Conservation (phyloP, 2,888 invertebrate genomes). For the Agonopterix arenella region DNA sequence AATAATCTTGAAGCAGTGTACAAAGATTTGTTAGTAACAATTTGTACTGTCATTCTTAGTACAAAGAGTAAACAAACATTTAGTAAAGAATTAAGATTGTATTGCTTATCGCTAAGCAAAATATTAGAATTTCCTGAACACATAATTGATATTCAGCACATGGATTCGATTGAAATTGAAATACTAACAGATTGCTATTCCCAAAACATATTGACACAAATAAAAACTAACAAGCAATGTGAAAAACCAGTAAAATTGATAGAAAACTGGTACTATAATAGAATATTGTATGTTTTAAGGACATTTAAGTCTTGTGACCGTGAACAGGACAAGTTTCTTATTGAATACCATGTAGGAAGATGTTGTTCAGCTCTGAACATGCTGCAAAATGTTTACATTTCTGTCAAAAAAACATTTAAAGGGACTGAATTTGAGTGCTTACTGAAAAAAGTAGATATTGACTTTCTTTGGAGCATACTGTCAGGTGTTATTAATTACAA, state of each 20-base stretch:
- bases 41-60: slow-evolving; percentile 38
- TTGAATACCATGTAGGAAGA: slow-evolving; percentile 42
- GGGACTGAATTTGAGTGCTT: too few relatives aligned
- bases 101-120: slow-evolving; percentile 42
- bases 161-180: slow-evolving; percentile 43
- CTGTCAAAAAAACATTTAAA: neutral
- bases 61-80: slow-evolving; percentile 33
- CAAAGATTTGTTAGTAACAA: slow-evolving; percentile 29
- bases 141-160: slow-evolving; percentile 35
- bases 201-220: slow-evolving; percentile 30
- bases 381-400: slow-evolving; percentile 31
- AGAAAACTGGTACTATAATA: slow-evolving; percentile 44
- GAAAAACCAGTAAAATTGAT: slow-evolving; percentile 17
- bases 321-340: slow-evolving; percentile 36
- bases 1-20: slow-evolving; percentile 19
- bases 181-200: slow-evolving; percentile 35
- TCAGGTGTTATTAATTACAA: too few relatives aligned
- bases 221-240: slow-evolving; percentile 19
- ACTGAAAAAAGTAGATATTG: too few relatives aligned
- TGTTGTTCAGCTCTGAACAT: slow-evolving; percentile 37
- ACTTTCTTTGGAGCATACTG: too few relatives aligned
- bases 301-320: slow-evolving; percentile 13
- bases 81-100: slow-evolving; percentile 37
- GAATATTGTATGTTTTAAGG: slow-evolving; percentile 35
- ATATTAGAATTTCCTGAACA: slow-evolving; percentile 34